Percentiles rank a stretch among this genome's conserved stretches.
Evolutionary conservation across 2,888 invertebrate genomes (phyloP).

Genomic region (Gastracanthus pulcherrimus): DNA sequence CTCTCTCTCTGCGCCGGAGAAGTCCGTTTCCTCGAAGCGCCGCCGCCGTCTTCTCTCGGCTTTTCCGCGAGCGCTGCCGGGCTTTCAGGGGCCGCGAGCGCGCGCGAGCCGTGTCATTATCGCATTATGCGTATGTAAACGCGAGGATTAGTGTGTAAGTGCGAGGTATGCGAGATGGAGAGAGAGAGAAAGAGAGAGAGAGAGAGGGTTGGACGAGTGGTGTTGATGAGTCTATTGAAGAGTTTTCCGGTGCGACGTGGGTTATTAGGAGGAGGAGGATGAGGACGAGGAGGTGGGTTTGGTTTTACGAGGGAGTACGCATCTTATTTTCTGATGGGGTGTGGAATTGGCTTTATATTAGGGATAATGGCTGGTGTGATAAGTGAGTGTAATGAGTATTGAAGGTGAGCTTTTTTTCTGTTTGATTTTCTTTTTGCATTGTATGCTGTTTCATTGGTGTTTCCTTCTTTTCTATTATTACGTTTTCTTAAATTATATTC

Average conservation of each 20-base stretch:
- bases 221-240: slow-evolving; percentile 15
- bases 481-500: too few relatives aligned
- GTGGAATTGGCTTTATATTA: too few relatives aligned
- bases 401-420: too few relatives aligned
- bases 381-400: too few relatives aligned
- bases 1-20: not conserved
- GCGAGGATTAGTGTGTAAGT: slow-evolving; percentile 6
- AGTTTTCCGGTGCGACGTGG: not conserved
- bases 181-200: too few relatives aligned
- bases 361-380: too few relatives aligned
- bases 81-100: not conserved
- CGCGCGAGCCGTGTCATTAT: slow-evolving; percentile 36
- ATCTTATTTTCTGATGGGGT: not conserved
- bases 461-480: too few relatives aligned
- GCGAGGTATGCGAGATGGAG: not conserved
- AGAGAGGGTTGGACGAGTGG: not conserved
- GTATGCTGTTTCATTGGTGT: too few relatives aligned
- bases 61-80: not conserved
- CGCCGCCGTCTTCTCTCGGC: not conserved
- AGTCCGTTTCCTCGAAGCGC: not conserved
- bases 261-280: too few relatives aligned
- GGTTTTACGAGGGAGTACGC: slow-evolving; percentile 12
- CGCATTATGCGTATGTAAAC: slow-evolving; percentile 50
- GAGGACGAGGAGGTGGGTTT: not conserved
- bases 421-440: too few relatives aligned